Evolutionary conservation across 2,113 vertebrate species (phyloP), one percentile per base, ranked within the genome.

Genomic region (Pachycephala philippinensis): DNA sequence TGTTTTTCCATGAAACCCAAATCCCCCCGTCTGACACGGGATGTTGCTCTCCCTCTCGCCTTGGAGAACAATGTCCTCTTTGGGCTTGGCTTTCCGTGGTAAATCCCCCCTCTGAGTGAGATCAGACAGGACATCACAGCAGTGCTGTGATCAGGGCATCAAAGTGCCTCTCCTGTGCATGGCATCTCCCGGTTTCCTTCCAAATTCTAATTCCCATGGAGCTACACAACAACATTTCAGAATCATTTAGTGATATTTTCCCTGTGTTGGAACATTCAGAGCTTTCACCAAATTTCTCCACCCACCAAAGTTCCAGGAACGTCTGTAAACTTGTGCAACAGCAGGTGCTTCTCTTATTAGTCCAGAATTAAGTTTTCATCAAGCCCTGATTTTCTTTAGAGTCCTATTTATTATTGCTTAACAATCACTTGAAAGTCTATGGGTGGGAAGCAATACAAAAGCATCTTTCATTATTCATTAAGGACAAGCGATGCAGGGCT

Each of bases 381-480:
- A 77, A 70, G 74, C 31, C 30, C 21, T 17, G 21, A 23, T 85
- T 95, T 90, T 77, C 75, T 87, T 94, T 79, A 31, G 72, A 80
- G 63, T n/a, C 70, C 59, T 91, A 22, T 87, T 94, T 90, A 93
- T 89, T 90, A 70, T 50, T 90, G 47, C 85, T 88, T 87, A 64
- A 86, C 37, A n/a, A 64, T 63, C 61, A n/a, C 81, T 92, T 93
- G 76, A 78, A 86, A 85, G 63, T 45, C 75, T 42, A 40, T 70
- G 75, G 89, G 79, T 86, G 84, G 87, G 90, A 86, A 96, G 95
- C 42, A 70, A 69, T 87, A 95, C 79, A 85, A 96, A 94, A 94
- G 92, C 75, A 52, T 83, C 71, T 91, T 94, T 89, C 87, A 93
- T 96, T 94, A 95, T 93, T 96, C 88, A 95, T 95, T 96, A 96